Evolutionary conservation across 2,113 vertebrate species (phyloP), one percentile per base, ranked within the genome.

Genomic region (Xiphorhynchus elegans): DNA sequence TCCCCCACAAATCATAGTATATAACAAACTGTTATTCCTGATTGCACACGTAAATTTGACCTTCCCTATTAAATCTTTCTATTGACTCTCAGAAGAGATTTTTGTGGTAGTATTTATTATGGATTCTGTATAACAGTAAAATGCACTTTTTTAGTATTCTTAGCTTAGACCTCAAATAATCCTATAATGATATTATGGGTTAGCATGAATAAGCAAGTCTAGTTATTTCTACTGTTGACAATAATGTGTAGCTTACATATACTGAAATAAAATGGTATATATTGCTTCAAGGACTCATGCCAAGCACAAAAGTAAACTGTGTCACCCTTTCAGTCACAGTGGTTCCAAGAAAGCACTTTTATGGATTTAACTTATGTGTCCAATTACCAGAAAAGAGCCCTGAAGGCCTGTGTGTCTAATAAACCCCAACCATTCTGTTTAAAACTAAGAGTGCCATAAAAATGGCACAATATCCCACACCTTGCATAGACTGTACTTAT

Each of bases 371-470:
- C 31, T 75, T 94, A 69, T 69, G 24, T 77, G 47, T 66, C 85
- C 90, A 84, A 95, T 94, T 95, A 86, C 33, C 68, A 88, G 79
- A 90, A 86, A 96, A 93, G 55, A 79, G 25, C 75, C 79, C 92
- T 59, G 39, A 83, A 92, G 83, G 60, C 55, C 56, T 55, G 6
- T 80, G 52, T 93, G 63, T 70, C 86, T 90, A 73, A 93, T 92
- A 93, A 90, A 86, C 20, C 19, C 29, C 84, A 95, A 59, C 28
- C 59, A 76, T 81, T 94, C 70, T 84, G 19, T 88, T 93, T 70
- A 92, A 88, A 88, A 80, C 28, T 56, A 31, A 64, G 10, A 89
- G 21, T 33, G 62, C 53, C 17, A 53, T 80, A 86, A 95, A 85
- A 90, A 88, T 40, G 47, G 85, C 90, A 92, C 10, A 49, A 50